Base-by-base conservation (phyloP, 2,797 vertebrate genomes). In the Oreochromis grahami region DNA sequence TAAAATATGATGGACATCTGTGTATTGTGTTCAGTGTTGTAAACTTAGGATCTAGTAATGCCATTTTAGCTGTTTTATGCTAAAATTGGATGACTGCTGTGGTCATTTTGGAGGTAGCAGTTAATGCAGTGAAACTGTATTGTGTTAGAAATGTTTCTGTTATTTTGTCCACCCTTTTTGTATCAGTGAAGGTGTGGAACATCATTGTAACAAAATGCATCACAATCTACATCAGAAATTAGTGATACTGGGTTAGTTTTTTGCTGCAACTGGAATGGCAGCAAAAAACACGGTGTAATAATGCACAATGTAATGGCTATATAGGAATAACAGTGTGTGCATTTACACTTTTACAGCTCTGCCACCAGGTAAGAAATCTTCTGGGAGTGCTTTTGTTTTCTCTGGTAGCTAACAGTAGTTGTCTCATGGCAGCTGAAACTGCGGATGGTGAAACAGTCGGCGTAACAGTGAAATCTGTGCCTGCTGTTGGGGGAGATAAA, bases 181-280 rank as follows among this genome's bases (percentile, higher is more conserved):
- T 74, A 48, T 50, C 68, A 32, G 24, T 48, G 43, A 50, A 12
- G 24, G 43, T 13, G 11, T 5, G 4, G 43, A 19, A 32, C 68
- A 50, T 50, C 48, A 50, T 19, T 48, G 9, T n/a, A 50, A 74
- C 43, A 74, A 29, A n/a, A 29, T 72, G 43, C 41, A 48, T 48
- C 41, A 48, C 68, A 29, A 29, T 48, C 68, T 72, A 19, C 9
- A 48, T 72, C 15, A 72, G 65, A 45, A 70, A 70, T 26, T 45
- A 26, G 21, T 26, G 41, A 26, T 29, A 8, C 41, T 48, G 15
- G 41, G 1, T 45, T 29, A 45, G 24, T 72, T 48, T 72, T 48
- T 19, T 48, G 68, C 24, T 48, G 24, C 24, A 12, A 15, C 24
- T 0, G 0, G 32, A 63, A n/a, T 36, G 19, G 58, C 1, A 63